Conservation (phyloP, 2,797 vertebrate species). For the Vireo griseus region DNA sequence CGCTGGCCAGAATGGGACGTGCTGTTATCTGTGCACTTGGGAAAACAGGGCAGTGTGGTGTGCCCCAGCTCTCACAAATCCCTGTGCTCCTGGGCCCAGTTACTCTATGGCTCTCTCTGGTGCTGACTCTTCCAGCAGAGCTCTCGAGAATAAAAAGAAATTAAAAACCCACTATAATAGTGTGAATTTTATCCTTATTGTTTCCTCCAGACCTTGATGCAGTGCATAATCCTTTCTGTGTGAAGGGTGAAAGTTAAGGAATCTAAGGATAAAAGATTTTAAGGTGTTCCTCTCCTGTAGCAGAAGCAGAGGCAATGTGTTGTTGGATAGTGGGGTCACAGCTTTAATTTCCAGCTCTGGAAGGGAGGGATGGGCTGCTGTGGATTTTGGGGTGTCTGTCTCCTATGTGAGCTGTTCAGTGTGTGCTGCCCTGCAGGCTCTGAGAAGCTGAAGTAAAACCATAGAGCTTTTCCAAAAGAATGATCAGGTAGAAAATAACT, state of each 20-base stretch:
- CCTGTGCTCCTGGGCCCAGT: neutral
- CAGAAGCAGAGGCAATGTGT: neutral
- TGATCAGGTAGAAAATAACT: neutral
- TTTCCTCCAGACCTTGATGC: neutral
- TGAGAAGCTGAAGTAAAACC: neutral
- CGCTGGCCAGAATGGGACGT: neutral
- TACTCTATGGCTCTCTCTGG: neutral
- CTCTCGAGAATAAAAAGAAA: constrained; percentile 12
- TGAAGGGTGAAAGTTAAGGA: neutral
- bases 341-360: neutral
- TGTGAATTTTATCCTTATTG: neutral
- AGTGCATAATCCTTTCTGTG: neutral
- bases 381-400: neutral
- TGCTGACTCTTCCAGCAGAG: neutral
- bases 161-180: neutral
- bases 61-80: neutral
- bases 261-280: neutral
- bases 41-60: neutral
- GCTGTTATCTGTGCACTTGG: neutral
- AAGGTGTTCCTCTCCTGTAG: neutral
- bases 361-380: neutral
- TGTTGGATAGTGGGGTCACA: neutral
- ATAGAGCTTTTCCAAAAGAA: neutral
- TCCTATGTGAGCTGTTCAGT: neutral
- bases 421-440: neutral